Conservation (phyloP, 2,888 invertebrate genomes). For the Stictocephala bisonia region DNA sequence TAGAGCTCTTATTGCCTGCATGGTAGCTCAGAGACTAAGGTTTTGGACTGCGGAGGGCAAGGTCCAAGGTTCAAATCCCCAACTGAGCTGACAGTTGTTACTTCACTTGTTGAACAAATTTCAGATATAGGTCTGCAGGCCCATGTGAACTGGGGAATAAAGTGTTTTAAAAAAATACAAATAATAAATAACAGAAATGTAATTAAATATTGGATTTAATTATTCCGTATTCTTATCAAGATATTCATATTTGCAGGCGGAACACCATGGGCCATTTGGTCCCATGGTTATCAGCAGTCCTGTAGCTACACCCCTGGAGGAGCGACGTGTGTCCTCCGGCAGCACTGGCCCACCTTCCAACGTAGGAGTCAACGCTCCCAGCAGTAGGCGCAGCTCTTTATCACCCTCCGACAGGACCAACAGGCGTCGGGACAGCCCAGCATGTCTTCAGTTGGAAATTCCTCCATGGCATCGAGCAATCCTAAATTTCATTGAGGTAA, state of each 20-base stretch:
- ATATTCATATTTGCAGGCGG: constrained; percentile 52
- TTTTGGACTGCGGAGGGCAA: too few relatives aligned
- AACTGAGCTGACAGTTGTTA: too few relatives aligned
- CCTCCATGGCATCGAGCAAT: constrained; percentile 64
- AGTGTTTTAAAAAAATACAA: too few relatives aligned
- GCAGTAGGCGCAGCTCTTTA: constrained; percentile 63
- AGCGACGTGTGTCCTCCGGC: constrained; percentile 57
- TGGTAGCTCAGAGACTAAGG: too few relatives aligned
- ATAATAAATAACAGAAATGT: too few relatives aligned
- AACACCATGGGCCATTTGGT: constrained; percentile 49
- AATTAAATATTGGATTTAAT: too few relatives aligned
- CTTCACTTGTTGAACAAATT: too few relatives aligned
- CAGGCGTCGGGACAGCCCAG: constrained; percentile 63
- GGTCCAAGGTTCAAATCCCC: too few relatives aligned
- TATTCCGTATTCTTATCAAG: too few relatives aligned
- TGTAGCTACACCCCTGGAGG: constrained; percentile 57
- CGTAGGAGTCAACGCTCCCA: constrained; percentile 49
- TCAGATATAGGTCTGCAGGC: too few relatives aligned
- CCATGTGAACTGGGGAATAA: too few relatives aligned
- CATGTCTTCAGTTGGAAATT: constrained; percentile 63
- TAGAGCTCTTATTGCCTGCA: too few relatives aligned
- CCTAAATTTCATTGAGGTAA: constrained; percentile 64
- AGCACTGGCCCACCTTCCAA: constrained; percentile 53
- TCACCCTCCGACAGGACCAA: constrained; percentile 62
- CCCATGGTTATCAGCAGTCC: constrained; percentile 52